Evolutionary conservation across 1,140 invertebrate species (phyloP).

Genomic region (Polypedilum pembai): DNA sequence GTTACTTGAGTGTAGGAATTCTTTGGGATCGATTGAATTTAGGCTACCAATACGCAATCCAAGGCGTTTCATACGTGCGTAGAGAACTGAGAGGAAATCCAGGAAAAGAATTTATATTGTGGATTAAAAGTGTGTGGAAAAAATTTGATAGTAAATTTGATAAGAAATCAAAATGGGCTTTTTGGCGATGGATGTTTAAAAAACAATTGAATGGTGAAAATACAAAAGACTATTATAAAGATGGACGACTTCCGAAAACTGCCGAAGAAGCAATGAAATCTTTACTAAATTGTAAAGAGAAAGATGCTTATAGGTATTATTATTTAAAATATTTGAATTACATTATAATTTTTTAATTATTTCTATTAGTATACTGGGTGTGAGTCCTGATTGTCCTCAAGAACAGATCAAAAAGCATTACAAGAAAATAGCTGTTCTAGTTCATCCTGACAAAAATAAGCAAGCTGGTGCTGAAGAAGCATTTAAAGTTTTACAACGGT

Average conservation of each 20-base stretch:
- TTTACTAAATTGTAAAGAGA: constrained; percentile 83
- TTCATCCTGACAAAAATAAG: constrained; percentile 93
- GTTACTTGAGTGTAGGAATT: constrained; percentile 65
- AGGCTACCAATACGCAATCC: constrained; percentile 35
- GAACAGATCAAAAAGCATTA: constrained; percentile 94
- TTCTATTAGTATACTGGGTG: constrained; percentile 70
- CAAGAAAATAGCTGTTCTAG: constrained; percentile 82
- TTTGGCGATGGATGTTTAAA: constrained; percentile 39
- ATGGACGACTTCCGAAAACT: constrained; percentile 64
- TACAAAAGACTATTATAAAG: constrained; percentile 36
- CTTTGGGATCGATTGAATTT: constrained; percentile 50
- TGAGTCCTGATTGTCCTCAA: constrained; percentile 76
- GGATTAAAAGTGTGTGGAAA: constrained; percentile 40
- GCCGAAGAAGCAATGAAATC: constrained; percentile 92
- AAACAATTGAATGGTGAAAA: constrained; percentile 37
- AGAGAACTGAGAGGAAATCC: constrained; percentile 41
- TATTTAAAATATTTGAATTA: background rate
- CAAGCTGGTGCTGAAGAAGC: constrained; percentile 91
- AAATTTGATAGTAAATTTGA: constrained; percentile 39
- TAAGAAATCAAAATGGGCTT: constrained; percentile 40
- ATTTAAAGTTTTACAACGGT: constrained; percentile 89
- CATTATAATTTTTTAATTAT: constrained; percentile 31
- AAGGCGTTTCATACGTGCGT: constrained; percentile 36
- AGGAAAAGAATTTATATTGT: constrained; percentile 38
- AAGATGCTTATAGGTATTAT: constrained; percentile 82